These are phyloP conservation scores for Holothuria scabra DNA, from an alignment of 53 echinoderm and acorn worm genomes.

Conservation along the genomic window DNA sequence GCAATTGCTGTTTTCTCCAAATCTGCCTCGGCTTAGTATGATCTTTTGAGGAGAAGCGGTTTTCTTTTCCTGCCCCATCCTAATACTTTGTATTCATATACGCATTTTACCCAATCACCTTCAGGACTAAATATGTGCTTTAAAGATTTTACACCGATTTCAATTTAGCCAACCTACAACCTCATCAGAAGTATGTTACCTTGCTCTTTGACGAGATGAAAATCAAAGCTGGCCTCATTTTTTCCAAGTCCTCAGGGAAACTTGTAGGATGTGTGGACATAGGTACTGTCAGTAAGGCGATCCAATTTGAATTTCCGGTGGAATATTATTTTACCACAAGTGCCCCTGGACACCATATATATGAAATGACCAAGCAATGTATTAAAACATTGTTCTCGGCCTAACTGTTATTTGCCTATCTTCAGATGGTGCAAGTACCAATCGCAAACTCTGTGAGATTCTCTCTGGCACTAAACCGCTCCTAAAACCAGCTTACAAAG, in stretches of 20 bases:
- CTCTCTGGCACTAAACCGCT: not conserved
- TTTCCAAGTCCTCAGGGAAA: not conserved
- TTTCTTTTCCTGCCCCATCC: conserved; percentile 20
- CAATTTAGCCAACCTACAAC: not conserved
- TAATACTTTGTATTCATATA: not conserved
- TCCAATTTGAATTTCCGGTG: conserved; percentile 3
- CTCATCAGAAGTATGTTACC: conserved; percentile 13
- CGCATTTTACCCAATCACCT: not conserved
- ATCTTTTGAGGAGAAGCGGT: not conserved
- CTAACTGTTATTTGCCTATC: not conserved
- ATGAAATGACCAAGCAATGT: not conserved
- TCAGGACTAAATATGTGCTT: not conserved
- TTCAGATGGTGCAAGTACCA: conserved; percentile 15
- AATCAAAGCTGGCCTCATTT: conserved; percentile 16
- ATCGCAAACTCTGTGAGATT: conserved; percentile 13
- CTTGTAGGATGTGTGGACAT: conserved; percentile 19
- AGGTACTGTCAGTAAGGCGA: not conserved
- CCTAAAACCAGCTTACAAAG: not conserved
- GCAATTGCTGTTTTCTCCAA: conserved; percentile 18
- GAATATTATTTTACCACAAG: conserved; percentile 13
- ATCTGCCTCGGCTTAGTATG: conserved; percentile 1
- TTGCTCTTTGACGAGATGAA: conserved; percentile 36
- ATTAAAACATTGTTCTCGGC: conserved; percentile 2
- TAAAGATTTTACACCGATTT: not conserved
- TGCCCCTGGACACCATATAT: conserved; percentile 43